phyloP scores from a whole-genome alignment of 2,113 vertebrate species.

The Oreochromis spilurus region DNA sequence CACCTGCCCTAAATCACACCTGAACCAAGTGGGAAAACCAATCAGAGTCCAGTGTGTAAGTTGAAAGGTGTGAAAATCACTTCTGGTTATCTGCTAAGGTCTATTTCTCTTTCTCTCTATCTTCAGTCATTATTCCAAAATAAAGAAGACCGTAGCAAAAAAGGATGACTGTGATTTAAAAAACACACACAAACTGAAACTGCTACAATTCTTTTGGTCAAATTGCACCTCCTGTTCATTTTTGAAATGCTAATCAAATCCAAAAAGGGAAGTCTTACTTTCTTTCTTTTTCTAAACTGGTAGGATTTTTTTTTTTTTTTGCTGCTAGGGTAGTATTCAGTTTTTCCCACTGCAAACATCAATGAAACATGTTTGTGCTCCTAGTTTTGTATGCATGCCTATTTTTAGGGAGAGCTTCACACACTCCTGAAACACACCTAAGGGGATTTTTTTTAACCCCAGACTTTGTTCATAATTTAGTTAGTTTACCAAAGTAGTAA shows the following conservation, averaged over 20 bases:
- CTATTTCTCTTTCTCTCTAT: neutral
- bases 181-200: neutral
- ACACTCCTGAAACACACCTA: constrained; percentile 22
- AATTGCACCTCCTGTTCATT: neutral
- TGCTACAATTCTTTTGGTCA: neutral
- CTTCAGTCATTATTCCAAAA: neutral
- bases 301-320: neutral
- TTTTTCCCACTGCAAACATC: neutral
- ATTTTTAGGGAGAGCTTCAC: constrained; percentile 2
- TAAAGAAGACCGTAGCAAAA: neutral
- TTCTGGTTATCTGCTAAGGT: neutral
- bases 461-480: no score
- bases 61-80: neutral
- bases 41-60: neutral
- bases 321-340: neutral
- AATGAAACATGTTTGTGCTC: neutral
- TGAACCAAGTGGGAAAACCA: neutral
- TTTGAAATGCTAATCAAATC: neutral
- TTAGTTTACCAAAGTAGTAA: neutral
- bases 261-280: neutral
- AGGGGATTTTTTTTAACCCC: neutral
- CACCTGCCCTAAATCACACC: neutral
- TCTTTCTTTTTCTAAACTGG: neutral
- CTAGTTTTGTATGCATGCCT: neutral
- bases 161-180: neutral